Base-by-base conservation (phyloP, 2,797 vertebrate species). In the Mergus octosetaceus region DNA sequence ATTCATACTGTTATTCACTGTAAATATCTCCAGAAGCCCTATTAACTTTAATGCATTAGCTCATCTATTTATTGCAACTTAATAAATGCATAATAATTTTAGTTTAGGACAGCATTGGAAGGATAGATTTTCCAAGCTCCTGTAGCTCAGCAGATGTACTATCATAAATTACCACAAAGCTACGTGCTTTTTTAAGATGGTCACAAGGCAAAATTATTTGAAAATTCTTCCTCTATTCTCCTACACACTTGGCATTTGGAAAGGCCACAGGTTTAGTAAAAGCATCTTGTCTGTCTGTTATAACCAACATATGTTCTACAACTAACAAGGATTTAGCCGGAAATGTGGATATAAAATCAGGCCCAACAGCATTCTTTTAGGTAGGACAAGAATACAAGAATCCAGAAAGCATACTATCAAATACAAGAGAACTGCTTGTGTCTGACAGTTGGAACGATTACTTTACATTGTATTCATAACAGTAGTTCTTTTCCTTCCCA, bases 61-160 rank as follows among this genome's bases (percentile, higher is more conserved):
- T 70, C 83, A 93, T 91, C 94, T 94, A 95, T 93, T 96, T 92
- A 96, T 92, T 92, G 72, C 77, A 90, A 94, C 74, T 83, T 96
- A 94, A 95, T 91, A 85, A 96, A 92, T 93, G 91, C 73, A 92
- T 95, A 95, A 95, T 94, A 95, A 95, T 89, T 95, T 95, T 95
- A 94, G 89, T 91, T 95, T 94, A 94, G 61, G 68, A 86, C 43
- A 90, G 74, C 88, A 82, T 92, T 95, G 95, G 28, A 45, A 93
- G 71, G 65, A 90, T 65, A 90, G 91, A 82, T 96, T 94, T 94
- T 93, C 68, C 56, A 91, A 90, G 91, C 78, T 94, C 54, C 75
- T 93, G 84, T 86, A 94, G 84, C 61, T 95, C 75, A 87, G 91
- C 65, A 95, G 83, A 94, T 92, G 69, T 61, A 83, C 38, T 66